phyloP scores from a whole-genome alignment of 2,113 vertebrate genomes.

The Condylura cristata region DNA sequence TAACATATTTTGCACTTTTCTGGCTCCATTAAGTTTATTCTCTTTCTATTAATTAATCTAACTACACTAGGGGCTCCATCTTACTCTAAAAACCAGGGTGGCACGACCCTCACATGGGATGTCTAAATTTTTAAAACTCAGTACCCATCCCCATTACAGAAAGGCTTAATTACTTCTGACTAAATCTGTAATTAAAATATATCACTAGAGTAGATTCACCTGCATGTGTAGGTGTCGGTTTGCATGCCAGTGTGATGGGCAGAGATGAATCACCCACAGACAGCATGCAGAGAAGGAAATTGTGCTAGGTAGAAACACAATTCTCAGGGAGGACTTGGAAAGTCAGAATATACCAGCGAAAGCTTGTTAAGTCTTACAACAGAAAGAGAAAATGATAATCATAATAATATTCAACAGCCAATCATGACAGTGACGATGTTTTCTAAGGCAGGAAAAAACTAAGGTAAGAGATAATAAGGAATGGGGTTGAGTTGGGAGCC shows the following conservation, averaged over 20 bases:
- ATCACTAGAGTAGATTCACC: slow-evolving; percentile 91
- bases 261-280: slow-evolving; percentile 91
- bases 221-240: slow-evolving; percentile 86
- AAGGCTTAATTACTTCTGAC: slow-evolving; percentile 95
- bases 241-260: slow-evolving; percentile 86
- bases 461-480: neutral
- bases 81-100: slow-evolving; percentile 84
- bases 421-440: neutral
- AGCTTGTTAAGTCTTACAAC: neutral
- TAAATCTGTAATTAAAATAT: slow-evolving; percentile 98
- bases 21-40: slow-evolving; percentile 89
- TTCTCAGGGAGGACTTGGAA: slow-evolving; percentile 41
- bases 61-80: slow-evolving; percentile 84
- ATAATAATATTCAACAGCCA: neutral
- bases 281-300: slow-evolving; percentile 80
- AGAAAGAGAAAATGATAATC: neutral
- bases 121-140: slow-evolving; percentile 85
- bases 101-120: slow-evolving; percentile 82
- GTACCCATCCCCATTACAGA: slow-evolving; percentile 87
- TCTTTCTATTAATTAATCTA: slow-evolving; percentile 90
- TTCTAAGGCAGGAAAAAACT: neutral
- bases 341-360: neutral
- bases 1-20: slow-evolving; percentile 86
- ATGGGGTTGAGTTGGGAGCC: neutral
- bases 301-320: slow-evolving; percentile 25